Evolutionary conservation across 2,888 invertebrate genomes (phyloP).

Genomic region (Leucophora obtusa): DNA sequence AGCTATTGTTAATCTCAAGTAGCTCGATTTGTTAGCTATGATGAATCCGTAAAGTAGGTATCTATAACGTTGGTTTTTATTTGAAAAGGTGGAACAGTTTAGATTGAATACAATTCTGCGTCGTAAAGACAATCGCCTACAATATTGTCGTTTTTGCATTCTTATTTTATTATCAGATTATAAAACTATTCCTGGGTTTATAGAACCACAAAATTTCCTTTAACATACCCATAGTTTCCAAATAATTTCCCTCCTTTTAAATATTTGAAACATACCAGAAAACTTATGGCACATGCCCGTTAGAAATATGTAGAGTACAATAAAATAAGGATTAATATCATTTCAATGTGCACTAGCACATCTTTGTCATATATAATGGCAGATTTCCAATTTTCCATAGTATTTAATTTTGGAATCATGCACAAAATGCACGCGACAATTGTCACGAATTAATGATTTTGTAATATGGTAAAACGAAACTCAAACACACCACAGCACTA

Average conservation of each 20-base stretch:
- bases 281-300: background rate
- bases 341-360: constrained; percentile 41
- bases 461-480: constrained; percentile 54
- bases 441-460: constrained; percentile 64
- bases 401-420: constrained; percentile 59
- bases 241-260: background rate
- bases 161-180: too few relatives aligned
- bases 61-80: too few relatives aligned
- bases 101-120: too few relatives aligned
- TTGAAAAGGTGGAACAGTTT: too few relatives aligned
- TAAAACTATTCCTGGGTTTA: too few relatives aligned
- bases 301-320: background rate
- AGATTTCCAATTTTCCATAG: constrained; percentile 58
- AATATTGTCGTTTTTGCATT: too few relatives aligned
- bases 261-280: background rate
- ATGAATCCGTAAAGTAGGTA: too few relatives aligned
- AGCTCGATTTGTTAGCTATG: too few relatives aligned
- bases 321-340: constrained; percentile 36
- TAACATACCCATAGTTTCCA: too few relatives aligned
- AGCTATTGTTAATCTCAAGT: too few relatives aligned
- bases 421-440: constrained; percentile 62
- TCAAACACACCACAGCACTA: constrained; percentile 16
- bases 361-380: constrained; percentile 51
- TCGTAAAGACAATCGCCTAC: too few relatives aligned
- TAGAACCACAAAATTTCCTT: too few relatives aligned